Evolutionary conservation across 30 jellyfish, hydroid and myxozoan species (phyloP).

Genomic region (Chrysaora quinquecirrha): DNA sequence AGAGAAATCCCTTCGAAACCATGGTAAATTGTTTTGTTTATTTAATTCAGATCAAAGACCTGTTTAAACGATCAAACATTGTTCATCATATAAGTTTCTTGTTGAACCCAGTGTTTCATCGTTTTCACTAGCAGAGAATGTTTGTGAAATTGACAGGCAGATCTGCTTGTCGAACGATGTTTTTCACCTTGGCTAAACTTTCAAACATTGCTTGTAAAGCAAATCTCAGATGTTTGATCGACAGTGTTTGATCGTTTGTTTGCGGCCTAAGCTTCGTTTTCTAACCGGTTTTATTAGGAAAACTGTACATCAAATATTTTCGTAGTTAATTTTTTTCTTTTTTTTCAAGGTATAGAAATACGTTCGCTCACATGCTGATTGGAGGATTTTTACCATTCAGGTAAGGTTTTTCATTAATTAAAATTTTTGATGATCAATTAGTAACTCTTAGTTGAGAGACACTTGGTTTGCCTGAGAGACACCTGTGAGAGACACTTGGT

Average conservation of each 20-base stretch:
- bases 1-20: constrained; percentile 93
- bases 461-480: no score
- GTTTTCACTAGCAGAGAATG: no score
- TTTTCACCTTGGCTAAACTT: background rate
- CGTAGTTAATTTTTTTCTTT: background rate
- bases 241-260: background rate
- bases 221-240: background rate
- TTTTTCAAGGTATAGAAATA: constrained; percentile 81
- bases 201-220: background rate
- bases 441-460: no score
- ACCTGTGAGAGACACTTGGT: no score
- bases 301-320: background rate
- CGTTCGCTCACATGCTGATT: constrained; percentile 77
- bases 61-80: background rate
- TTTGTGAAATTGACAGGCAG: background rate
- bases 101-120: background rate
- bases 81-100: no score
- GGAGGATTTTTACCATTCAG: constrained; percentile 98
- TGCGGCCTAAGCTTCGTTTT: background rate
- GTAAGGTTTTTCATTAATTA: no score
- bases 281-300: background rate
- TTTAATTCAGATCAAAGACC: background rate
- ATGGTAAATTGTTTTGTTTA: constrained; percentile 49
- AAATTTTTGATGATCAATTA: no score
- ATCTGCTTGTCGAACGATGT: no score